A percentile compares a stretch with the other conserved stretches of the same genome.
Evolutionary conservation across 2,113 vertebrate species (phyloP).

Genomic region (Urocynchramus pylzowi): DNA sequence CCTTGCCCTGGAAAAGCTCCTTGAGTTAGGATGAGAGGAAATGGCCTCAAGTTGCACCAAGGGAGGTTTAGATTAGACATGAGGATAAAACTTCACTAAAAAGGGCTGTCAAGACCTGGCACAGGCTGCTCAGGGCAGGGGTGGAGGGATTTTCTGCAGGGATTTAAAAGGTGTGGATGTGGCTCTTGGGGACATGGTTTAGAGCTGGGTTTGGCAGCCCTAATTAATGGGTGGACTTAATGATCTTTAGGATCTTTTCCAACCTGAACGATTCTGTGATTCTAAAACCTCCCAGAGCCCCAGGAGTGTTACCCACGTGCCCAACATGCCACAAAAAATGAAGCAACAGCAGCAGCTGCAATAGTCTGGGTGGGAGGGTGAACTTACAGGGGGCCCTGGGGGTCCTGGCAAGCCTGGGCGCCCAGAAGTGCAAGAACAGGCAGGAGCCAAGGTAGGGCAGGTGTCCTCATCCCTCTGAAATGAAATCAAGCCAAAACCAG

Average conservation of each 20-base stretch:
- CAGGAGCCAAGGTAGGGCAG: conserved; percentile 77
- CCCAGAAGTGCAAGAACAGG: conserved; percentile 81
- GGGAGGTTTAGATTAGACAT: neutral
- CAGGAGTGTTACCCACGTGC: neutral
- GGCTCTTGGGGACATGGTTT: neutral
- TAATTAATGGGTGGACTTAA: accelerated
- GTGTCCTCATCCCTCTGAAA: conserved; percentile 84
- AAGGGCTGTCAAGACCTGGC: neutral
- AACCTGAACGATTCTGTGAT: accelerated
- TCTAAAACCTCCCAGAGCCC: neutral
- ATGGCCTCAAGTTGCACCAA: neutral
- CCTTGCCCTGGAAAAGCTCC: neutral
- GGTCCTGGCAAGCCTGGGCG: conserved; percentile 78
- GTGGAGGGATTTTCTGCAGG: neutral
- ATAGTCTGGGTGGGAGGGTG: accelerated
- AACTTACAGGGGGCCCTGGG: conserved; percentile 81
- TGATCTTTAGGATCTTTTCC: neutral
- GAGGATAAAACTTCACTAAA: neutral
- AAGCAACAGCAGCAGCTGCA: accelerated
- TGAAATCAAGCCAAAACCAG: neutral
- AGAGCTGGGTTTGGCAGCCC: neutral
- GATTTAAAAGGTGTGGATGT: neutral
- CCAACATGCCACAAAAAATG: accelerated
- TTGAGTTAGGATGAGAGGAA: neutral
- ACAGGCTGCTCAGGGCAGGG: neutral